A percentile compares a stretch with the other conserved stretches of the same genome.
Conservation (phyloP, 1,140 invertebrate genomes). For the Drosophila sp. region DNA sequence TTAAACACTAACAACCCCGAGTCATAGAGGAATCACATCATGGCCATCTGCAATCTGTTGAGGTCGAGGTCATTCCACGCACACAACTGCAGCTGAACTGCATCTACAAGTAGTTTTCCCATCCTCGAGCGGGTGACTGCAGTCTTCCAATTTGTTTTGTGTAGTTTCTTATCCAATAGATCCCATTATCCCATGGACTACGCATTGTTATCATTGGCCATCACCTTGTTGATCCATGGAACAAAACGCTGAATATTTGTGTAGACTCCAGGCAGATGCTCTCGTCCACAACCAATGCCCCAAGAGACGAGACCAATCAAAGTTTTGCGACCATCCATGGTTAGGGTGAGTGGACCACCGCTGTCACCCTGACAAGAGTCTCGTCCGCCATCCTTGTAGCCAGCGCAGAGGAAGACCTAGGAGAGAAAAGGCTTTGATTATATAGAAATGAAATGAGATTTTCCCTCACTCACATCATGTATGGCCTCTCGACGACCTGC, state of each 20-base stretch:
- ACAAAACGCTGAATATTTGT: conserved; percentile 96
- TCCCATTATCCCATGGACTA: conserved; percentile 33
- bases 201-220: conserved; percentile 83
- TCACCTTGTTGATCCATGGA: conserved; percentile 94
- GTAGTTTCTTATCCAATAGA: not conserved
- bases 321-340: conserved; percentile 91
- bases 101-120: not conserved
- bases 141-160: conserved; percentile 47
- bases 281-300: conserved; percentile 95
- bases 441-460: no score
- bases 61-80: conserved; percentile 29
- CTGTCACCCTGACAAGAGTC: conserved; percentile 87
- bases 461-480: conserved; percentile 87
- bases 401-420: conserved; percentile 92
- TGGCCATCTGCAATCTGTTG: conserved; percentile 60
- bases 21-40: conserved; percentile 81
- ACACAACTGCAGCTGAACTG: conserved; percentile 46
- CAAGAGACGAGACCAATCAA: conserved; percentile 94
- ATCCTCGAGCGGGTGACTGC: conserved; percentile 54
- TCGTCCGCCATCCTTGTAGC: conserved; percentile 90
- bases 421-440: not conserved
- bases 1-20: conserved; percentile 81
- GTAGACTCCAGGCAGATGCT: conserved; percentile 95
- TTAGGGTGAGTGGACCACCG: conserved; percentile 92
- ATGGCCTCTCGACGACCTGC: conserved; percentile 95